Conservation (phyloP, 2,888 invertebrate species). For the Eudemis profundana region DNA sequence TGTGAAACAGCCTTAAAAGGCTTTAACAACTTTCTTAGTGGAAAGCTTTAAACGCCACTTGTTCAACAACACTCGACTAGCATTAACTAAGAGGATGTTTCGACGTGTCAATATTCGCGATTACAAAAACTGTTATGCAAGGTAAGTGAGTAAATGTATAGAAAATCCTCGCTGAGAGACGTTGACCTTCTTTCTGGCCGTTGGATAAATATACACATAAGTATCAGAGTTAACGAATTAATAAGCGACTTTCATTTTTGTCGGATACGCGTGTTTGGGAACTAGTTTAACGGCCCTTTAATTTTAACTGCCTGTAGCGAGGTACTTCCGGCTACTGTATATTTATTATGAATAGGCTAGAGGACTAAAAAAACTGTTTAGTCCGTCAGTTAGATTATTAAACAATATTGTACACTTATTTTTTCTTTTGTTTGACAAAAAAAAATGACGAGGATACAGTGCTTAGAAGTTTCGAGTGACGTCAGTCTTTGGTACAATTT, state of each 20-base stretch:
- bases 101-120: conserved; percentile 51
- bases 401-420: no score
- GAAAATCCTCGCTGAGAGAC: conserved; percentile 38
- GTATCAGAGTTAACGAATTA: neutral
- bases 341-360: neutral
- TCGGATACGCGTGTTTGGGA: neutral
- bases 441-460: no score
- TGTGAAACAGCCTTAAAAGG: conserved; percentile 24
- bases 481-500: no score
- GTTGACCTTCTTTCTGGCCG: conserved; percentile 27
- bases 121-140: conserved; percentile 47
- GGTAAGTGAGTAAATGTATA: conserved; percentile 39
- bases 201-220: conserved; percentile 1
- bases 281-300: conserved; percentile 5
- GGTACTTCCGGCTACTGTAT: neutral
- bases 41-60: conserved; percentile 66
- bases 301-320: neutral
- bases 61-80: conserved; percentile 54
- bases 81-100: conserved; percentile 48
- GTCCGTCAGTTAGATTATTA: no score
- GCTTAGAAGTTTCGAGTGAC: no score
- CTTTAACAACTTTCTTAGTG: conserved; percentile 58
- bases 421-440: no score
- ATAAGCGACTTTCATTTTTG: conserved; percentile 12
- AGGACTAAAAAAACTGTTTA: neutral